Evolutionary conservation across 2,797 vertebrate species (phyloP).

Genomic region (Gobionotothen gibberifrons): DNA sequence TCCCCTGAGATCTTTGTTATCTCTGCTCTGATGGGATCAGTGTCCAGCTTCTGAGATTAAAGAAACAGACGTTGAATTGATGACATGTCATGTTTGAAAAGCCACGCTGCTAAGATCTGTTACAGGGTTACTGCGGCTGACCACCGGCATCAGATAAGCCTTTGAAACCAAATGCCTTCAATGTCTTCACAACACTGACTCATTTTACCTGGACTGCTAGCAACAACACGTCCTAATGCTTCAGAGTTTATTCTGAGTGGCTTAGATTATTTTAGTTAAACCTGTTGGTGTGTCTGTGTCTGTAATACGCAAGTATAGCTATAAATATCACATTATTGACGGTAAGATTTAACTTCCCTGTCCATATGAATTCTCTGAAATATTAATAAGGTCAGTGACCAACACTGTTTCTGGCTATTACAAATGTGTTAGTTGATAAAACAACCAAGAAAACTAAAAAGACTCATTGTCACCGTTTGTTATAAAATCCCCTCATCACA

Average conservation of each 20-base stretch:
- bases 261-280: neutral
- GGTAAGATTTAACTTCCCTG: neutral
- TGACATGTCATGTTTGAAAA: slow-evolving; percentile 35
- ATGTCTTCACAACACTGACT: slow-evolving; percentile 13
- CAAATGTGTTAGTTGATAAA: slow-evolving; percentile 4
- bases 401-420: slow-evolving; percentile 6
- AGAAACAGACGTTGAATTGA: slow-evolving; percentile 22
- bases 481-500: slow-evolving; percentile 1
- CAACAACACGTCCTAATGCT: slow-evolving; percentile 3
- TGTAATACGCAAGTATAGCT: slow-evolving; percentile 5
- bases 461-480: neutral
- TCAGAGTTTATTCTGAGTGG: slow-evolving; percentile 30
- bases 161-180: slow-evolving; percentile 43
- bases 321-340: slow-evolving; percentile 27
- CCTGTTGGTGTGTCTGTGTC: neutral
- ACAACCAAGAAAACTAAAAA: slow-evolving; percentile 7
- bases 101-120: slow-evolving; percentile 8
- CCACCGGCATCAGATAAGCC: slow-evolving; percentile 29
- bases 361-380: slow-evolving; percentile 11
- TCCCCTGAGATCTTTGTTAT: slow-evolving; percentile 40
- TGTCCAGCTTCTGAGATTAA: slow-evolving; percentile 49
- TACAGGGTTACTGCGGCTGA: slow-evolving; percentile 13
- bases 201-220: slow-evolving; percentile 10
- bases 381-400: slow-evolving; percentile 23
- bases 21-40: slow-evolving; percentile 40